Evolutionary conservation across 2,888 invertebrate genomes (phyloP).

Genomic region (Hetaerina titia): DNA sequence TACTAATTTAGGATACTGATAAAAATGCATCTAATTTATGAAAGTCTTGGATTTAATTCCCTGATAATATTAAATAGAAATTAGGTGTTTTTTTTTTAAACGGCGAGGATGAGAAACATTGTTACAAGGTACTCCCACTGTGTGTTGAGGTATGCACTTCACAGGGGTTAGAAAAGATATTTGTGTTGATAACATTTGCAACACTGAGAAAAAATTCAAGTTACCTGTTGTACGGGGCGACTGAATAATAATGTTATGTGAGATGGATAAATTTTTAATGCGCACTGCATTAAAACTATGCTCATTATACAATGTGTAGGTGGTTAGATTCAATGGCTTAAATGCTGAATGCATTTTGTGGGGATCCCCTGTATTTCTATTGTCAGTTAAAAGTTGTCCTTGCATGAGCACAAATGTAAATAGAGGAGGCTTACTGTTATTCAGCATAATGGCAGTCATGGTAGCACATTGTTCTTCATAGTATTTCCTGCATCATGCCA

Average conservation of each 20-base stretch:
- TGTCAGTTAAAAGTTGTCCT: not conserved
- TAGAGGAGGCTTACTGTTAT: no score
- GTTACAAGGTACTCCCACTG: not conserved
- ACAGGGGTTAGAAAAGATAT: not conserved
- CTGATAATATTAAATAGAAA: not conserved
- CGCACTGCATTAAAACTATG: not conserved
- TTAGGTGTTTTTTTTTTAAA: not conserved
- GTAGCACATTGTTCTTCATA: not conserved
- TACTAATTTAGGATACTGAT: constrained; percentile 14
- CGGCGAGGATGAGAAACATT: not conserved
- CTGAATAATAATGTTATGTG: not conserved
- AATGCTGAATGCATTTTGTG: not conserved
- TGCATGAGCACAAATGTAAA: not conserved
- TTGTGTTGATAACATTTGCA: not conserved
- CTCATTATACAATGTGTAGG: not conserved
- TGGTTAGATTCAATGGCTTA: not conserved
- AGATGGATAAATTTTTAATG: no score
- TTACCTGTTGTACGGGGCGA: not conserved
- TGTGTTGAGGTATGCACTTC: not conserved
- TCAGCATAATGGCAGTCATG: not conserved
- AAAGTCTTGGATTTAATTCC: not conserved
- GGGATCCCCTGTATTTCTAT: not conserved
- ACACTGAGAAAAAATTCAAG: not conserved
- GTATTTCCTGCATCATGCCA: not conserved
- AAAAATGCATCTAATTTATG: not conserved